Evolutionary conservation across 2,113 vertebrate species (phyloP), one percentile per base, ranked within the genome.

Genomic region (Prochilodus magdalenae): DNA sequence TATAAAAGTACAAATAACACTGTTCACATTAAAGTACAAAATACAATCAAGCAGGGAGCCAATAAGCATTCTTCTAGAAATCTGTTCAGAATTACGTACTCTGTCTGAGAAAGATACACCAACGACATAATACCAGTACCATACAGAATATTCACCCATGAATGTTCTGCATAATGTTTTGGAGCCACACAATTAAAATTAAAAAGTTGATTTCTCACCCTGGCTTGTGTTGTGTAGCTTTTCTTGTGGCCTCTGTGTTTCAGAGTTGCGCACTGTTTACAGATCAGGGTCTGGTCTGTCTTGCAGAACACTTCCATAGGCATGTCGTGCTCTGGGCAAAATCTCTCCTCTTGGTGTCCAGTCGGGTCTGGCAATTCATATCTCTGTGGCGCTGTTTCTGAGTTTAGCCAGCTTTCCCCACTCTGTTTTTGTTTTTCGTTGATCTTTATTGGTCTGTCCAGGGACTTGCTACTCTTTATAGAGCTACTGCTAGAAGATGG

Each of bases 211-310:
- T 70, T 0, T 29, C 77, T 62, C 63, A 80, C 78, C 27, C 24
- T 29, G 4, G 69, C 67, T 12, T 3, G 2, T 14, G 4, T 0
- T 63, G 55, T 62, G 57, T 80, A 80, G 57, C 36, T 16, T 44
- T 73, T 80, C 24, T 62, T 51, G 69, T 80, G 78, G 14, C 67
- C 78, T 62, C 13, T 36, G 22, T 80, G 78, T 24, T 62, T 18
- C 67, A 49, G 4, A 72, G 67, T 62, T 18, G 78, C 78, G 49
- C 78, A 80, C 53, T 62, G 55, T 72, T 72, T 72, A 33, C 78
- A 80, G 55, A 73, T 80, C 67, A 62, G 51, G 0, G 16, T 47
- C 12, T 72, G 26, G 44, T 80, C 78, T 2, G 78, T 62, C 24
- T 49, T 72, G 20, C 78, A 80, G 5, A 47, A 72, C 18, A 80